These are phyloP conservation scores for Spongilla lacustris DNA, from an alignment of 37 sponge, comb jelly and placozoan species.

Conservation along the genomic window DNA sequence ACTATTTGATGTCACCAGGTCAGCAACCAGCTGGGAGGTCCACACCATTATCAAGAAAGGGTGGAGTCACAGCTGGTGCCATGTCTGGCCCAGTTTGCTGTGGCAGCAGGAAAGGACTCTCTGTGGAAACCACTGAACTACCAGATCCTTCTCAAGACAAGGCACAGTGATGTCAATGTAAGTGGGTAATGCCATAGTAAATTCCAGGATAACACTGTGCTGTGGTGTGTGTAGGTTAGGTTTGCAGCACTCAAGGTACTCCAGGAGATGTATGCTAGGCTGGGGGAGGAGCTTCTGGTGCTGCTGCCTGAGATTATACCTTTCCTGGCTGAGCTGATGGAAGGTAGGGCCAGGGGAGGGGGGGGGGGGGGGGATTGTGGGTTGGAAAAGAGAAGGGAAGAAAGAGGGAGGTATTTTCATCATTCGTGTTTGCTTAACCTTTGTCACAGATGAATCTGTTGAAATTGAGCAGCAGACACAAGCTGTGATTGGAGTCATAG, in stretches of 20 bases:
- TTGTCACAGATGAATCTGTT: slow-evolving; percentile 73
- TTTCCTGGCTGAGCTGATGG: slow-evolving; percentile 93
- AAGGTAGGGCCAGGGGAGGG: slow-evolving; percentile 53
- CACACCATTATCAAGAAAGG: background rate
- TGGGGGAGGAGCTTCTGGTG: slow-evolving; percentile 81
- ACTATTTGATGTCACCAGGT: slow-evolving; percentile 17
- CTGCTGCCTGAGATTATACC: slow-evolving; percentile 96
- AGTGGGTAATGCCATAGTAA: background rate
- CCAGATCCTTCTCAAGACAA: slow-evolving; percentile 79
- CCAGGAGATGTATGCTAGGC: slow-evolving; percentile 64
- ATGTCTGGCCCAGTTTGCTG: slow-evolving; percentile 87
- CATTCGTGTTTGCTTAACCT: background rate
- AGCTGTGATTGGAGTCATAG: slow-evolving; percentile 71
- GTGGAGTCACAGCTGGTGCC: slow-evolving; percentile 67
- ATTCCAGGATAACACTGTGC: no score
- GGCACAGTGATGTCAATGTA: slow-evolving; percentile 67
- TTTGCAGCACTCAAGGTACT: slow-evolving; percentile 66
- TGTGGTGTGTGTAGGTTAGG: slow-evolving; percentile 66
- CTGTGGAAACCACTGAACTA: slow-evolving; percentile 90
- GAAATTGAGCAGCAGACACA: slow-evolving; percentile 84
- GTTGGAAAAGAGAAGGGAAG: background rate
- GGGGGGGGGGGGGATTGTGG: background rate
- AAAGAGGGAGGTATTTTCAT: background rate
- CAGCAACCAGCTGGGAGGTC: slow-evolving; percentile 43
- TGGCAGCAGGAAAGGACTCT: slow-evolving; percentile 77